These are phyloP conservation scores for Odobenus rosmarus DNA, from an alignment of 2,113 vertebrate species.

Conservation along the genomic window DNA sequence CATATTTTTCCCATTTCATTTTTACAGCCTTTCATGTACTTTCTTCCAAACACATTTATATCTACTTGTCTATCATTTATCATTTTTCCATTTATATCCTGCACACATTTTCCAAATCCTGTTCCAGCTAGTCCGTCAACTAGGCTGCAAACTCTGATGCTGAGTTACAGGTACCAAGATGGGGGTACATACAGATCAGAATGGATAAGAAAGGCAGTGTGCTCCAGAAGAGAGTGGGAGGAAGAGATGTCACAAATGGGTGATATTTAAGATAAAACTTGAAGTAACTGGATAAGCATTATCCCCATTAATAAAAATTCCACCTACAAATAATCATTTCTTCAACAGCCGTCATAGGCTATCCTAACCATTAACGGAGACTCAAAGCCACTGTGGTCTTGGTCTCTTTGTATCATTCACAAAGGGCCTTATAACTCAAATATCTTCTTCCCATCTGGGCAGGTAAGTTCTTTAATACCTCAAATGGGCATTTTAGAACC, in stretches of 20 bases:
- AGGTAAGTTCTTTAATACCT: background rate
- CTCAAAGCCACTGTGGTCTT: background rate
- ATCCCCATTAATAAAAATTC: background rate
- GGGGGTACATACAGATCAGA: background rate
- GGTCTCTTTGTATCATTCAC: background rate
- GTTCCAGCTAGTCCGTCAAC: background rate
- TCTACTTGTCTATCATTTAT: background rate
- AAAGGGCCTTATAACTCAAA: background rate
- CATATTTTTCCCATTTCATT: background rate
- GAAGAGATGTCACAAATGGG: background rate
- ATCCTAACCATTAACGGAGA: background rate
- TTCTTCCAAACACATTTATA: background rate
- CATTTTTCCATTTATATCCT: background rate
- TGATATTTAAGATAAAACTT: background rate
- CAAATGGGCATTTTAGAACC: background rate
- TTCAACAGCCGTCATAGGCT: background rate
- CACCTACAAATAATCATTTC: background rate
- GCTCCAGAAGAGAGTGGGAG: background rate
- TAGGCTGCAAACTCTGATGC: background rate
- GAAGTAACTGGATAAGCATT: background rate
- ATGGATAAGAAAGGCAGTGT: too few relatives aligned
- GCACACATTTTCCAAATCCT: background rate
- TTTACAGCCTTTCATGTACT: background rate
- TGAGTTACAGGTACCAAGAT: background rate
- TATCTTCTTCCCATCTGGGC: background rate